Conservation (phyloP, 1,140 invertebrate species). For the Sminthurinus signatus region DNA sequence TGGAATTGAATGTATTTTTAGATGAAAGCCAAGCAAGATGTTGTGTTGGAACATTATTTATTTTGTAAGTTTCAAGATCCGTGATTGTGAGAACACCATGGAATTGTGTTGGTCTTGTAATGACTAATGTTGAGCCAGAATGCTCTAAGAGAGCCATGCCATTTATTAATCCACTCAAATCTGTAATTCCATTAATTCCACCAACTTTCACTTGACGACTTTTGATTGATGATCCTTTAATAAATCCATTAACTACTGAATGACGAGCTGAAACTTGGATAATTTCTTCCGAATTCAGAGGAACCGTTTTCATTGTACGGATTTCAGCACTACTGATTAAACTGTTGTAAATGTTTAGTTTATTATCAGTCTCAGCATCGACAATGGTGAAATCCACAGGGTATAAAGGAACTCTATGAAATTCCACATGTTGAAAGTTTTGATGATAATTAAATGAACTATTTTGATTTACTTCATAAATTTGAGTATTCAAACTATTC, state of each 20-base stretch:
- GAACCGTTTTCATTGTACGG: neutral
- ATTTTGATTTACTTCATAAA: neutral
- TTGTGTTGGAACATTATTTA: constrained; percentile 2
- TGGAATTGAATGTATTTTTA: constrained; percentile 11
- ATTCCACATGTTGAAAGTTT: neutral
- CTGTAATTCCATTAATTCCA: neutral
- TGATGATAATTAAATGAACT: neutral
- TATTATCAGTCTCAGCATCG: neutral
- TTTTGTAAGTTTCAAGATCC: neutral
- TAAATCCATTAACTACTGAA: neutral
- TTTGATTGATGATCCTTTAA: neutral
- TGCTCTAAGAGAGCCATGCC: neutral
- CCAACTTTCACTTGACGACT: neutral
- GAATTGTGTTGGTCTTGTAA: neutral
- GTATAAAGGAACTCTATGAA: neutral
- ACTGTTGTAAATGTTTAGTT: neutral
- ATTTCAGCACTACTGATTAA: neutral
- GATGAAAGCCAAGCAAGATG: constrained; percentile 10
- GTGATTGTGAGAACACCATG: neutral
- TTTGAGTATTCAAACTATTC: neutral
- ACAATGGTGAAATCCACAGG: constrained; percentile 12
- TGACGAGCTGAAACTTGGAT: constrained; percentile 1
- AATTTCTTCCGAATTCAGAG: constrained; percentile 1
- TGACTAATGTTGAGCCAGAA: too few relatives aligned
- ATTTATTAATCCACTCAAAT: neutral